phyloP scores from a whole-genome alignment of 2,797 vertebrate genomes.

The Paedocypris micromegethes region DNA sequence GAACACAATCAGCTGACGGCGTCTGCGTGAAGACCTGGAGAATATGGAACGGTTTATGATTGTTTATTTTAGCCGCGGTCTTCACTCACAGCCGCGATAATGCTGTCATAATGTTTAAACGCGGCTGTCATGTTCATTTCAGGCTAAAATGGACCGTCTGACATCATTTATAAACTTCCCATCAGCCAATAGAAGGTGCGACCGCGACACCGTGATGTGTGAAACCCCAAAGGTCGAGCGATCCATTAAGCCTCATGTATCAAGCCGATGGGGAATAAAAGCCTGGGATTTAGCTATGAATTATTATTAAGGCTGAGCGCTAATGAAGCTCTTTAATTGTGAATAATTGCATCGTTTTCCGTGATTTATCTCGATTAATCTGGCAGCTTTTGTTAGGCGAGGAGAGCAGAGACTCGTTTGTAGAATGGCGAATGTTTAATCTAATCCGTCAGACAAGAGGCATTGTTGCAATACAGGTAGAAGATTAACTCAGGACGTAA shows the following conservation, averaged over 20 bases:
- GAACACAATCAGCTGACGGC: not conserved
- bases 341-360: no score
- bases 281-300: no score
- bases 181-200: constrained; percentile 27
- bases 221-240: constrained; percentile 35
- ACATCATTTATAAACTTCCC: constrained; percentile 45
- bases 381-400: no score
- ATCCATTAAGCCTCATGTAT: constrained; percentile 31
- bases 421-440: no score
- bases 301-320: no score
- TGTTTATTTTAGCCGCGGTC: constrained; percentile 47
- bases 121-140: constrained; percentile 41
- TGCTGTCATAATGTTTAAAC: constrained; percentile 38
- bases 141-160: constrained; percentile 37
- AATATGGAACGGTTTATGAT: constrained; percentile 35
- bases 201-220: constrained; percentile 44
- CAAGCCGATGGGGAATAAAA: not conserved
- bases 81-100: constrained; percentile 37
- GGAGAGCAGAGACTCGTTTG: no score
- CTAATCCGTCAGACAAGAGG: no score
- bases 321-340: no score
- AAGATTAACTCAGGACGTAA: no score
- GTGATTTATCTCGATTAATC: no score
- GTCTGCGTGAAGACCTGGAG: constrained; percentile 1
- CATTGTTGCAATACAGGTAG: no score